Percentiles rank a stretch among this genome's conserved stretches.
Conservation (phyloP, 2,113 vertebrate genomes). For the Lepus europaeus region DNA sequence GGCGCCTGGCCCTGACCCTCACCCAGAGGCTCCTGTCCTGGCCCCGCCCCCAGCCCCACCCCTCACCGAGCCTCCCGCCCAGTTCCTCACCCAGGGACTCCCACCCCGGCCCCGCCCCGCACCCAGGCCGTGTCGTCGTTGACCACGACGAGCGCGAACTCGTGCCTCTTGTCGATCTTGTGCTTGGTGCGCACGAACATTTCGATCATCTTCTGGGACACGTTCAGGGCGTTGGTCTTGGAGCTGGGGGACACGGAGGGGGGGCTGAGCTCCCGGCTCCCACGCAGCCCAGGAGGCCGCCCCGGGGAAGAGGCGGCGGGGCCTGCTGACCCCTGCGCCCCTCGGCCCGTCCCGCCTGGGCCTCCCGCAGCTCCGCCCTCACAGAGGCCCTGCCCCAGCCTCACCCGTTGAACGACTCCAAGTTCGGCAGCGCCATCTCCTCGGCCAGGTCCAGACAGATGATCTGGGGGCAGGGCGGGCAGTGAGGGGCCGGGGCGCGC, state of each 20-base stretch:
- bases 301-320: fast-evolving
- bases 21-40: too few relatives aligned
- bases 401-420: slow-evolving; percentile 97
- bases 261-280: fast-evolving
- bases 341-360: too few relatives aligned
- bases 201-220: slow-evolving; percentile 99
- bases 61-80: too few relatives aligned
- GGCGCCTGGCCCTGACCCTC: too few relatives aligned
- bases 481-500: neutral
- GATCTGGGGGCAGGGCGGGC: slow-evolving; percentile 85
- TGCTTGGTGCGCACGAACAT: slow-evolving; percentile 99
- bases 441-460: slow-evolving; percentile 97
- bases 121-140: slow-evolving; percentile 94
- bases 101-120: too few relatives aligned
- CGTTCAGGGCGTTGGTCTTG: slow-evolving; percentile 95
- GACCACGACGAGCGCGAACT: slow-evolving; percentile 96
- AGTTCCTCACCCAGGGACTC: too few relatives aligned
- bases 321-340: neutral
- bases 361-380: too few relatives aligned
- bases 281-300: neutral
- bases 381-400: neutral
- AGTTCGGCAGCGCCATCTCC: slow-evolving; percentile 95
- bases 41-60: too few relatives aligned
- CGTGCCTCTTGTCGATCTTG: slow-evolving; percentile 96
- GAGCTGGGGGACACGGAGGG: slow-evolving; percentile 84